Evolutionary conservation across 2,113 vertebrate species (phyloP).

Genomic region (Dolichallabes microphthalmus): DNA sequence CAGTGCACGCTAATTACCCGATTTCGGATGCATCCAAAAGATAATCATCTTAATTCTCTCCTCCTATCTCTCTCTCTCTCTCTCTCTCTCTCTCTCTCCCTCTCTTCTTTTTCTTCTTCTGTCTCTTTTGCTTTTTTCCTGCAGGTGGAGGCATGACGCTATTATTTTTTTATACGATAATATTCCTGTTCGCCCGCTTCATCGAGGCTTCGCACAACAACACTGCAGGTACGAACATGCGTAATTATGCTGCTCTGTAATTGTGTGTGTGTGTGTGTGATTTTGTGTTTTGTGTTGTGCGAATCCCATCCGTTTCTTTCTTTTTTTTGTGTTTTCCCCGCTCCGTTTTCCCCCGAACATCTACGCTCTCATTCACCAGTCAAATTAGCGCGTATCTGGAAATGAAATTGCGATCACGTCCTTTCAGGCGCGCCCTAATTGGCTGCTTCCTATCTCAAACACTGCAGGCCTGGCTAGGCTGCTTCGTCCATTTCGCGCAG

Average conservation of each 20-base stretch:
- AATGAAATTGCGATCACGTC: conserved; percentile 51
- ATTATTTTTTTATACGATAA: conserved; percentile 33
- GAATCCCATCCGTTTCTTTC: neutral
- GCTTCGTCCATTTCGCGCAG: conserved; percentile 34
- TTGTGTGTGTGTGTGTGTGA: neutral
- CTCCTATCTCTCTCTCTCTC: conserved; percentile 14
- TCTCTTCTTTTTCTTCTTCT: conserved; percentile 17
- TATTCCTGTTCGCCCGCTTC: conserved; percentile 36
- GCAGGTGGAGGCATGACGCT: conserved; percentile 53
- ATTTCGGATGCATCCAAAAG: neutral
- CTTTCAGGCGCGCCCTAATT: conserved; percentile 42
- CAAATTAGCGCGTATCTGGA: conserved; percentile 42
- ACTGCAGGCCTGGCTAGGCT: conserved; percentile 40
- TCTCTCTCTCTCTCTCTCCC: conserved; percentile 15
- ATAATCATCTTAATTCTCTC: neutral
- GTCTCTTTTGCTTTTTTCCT: conserved; percentile 26
- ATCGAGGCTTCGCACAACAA: conserved; percentile 45
- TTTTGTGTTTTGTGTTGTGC: neutral
- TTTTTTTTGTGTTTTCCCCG: neutral
- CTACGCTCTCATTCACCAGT: conserved; percentile 19
- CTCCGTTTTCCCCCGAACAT: conserved; percentile 17
- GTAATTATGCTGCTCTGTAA: neutral
- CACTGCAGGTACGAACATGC: conserved; percentile 44
- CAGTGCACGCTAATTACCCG: conserved; percentile 10
- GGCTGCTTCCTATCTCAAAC: conserved; percentile 50